phyloP scores from a whole-genome alignment of 2,113 vertebrate genomes.

The Psettodes erumei region DNA sequence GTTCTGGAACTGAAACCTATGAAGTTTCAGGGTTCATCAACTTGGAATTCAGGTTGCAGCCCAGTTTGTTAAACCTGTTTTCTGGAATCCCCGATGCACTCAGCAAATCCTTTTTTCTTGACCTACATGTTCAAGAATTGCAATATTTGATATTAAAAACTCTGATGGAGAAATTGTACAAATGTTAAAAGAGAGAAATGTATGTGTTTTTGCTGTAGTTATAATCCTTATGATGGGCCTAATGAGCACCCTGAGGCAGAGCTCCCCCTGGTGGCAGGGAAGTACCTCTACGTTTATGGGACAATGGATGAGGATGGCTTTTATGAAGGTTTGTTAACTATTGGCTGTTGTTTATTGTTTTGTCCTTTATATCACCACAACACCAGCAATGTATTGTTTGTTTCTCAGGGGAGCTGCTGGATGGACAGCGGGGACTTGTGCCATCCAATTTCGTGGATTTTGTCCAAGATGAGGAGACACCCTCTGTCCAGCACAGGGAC shows the following conservation, averaged over 20 bases:
- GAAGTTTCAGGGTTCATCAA: too few species aligned
- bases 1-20: too few species aligned
- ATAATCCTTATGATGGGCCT: slow-evolving; percentile 98
- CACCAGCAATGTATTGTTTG: slow-evolving; percentile 11
- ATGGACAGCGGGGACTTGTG: slow-evolving; percentile 94
- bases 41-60: too few species aligned
- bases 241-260: slow-evolving; percentile 98
- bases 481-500: slow-evolving; percentile 76
- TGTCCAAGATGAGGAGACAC: slow-evolving; percentile 88
- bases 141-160: slow-evolving; percentile 16
- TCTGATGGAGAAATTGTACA: not conserved
- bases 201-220: slow-evolving; percentile 79
- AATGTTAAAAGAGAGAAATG: not conserved
- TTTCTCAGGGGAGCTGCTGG: slow-evolving; percentile 91
- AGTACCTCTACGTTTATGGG: slow-evolving; percentile 97
- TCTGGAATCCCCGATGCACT: too few species aligned
- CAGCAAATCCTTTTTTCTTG: not conserved
- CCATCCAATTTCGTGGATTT: slow-evolving; percentile 99
- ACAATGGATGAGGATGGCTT: slow-evolving; percentile 99
- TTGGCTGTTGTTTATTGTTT: not conserved
- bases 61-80: too few species aligned
- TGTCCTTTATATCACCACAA: not conserved
- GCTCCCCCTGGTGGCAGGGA: slow-evolving; percentile 95
- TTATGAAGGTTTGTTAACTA: slow-evolving; percentile 91
- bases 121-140: slow-evolving; percentile 1